Base-by-base conservation (phyloP, 2,888 invertebrate genomes). In the Yponomeuta evonymella region DNA sequence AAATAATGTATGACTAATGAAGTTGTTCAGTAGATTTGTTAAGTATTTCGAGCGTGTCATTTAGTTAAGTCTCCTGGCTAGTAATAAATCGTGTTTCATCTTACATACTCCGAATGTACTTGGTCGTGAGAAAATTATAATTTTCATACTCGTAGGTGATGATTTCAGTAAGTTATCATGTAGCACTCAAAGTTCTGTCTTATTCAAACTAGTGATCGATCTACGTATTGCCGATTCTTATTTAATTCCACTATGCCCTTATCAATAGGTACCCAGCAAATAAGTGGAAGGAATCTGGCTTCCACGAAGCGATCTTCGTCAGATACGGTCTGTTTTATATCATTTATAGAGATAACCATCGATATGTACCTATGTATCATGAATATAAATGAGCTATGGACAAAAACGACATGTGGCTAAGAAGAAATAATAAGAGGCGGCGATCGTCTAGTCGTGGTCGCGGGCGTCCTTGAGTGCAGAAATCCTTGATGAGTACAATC, bases 401-500 rank as follows among this genome's bases (percentile, higher is more conserved):
- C 89, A 90, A 90, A 92, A 90, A 90, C 90, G 80, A 90, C 88
- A 90, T 89, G 84, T 88, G 86, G 88, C 85, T 85, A 85, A 78
- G 80, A 85, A 85, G 85, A 89, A 89, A 90, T 89, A 90, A 90
- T 89, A 90, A 90, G 88, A 89, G 85, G 80, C 70, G 71, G 67
- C 87, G 84, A 84, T 87, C 84, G 89, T 86, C 90, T 89, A 89
- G 88, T 83, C 83, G 85, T 79, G 79, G 81, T 81, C n/a, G 70
- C 72, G 68, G 70, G 66, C 90, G 91, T 92, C 91, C 91, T 92
- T 92, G 91, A 90, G 87, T 86, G 86, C 83, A 89, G 88, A 89
- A 89, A 92, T 89, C 91, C 91, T 92, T 90, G 91, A 92, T 92
- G 91, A 89, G 91, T 90, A 90, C 91, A 92, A 89, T 92, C 90